These are phyloP conservation scores for Nephrotoma appendiculata DNA, from an alignment of 2,888 invertebrate genomes.

Conservation along the genomic window DNA sequence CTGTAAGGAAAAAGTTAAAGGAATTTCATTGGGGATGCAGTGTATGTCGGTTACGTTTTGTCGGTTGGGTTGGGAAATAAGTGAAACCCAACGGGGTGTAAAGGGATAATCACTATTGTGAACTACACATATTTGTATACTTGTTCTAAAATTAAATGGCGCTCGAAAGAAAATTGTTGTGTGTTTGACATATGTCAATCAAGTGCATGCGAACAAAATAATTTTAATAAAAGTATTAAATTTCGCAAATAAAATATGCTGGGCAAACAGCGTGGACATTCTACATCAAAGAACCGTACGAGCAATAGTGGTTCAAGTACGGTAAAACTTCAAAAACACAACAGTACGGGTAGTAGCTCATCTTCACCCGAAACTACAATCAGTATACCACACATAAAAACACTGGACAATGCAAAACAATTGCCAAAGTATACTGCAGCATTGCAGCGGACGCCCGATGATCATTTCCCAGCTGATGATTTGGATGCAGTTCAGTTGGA, in stretches of 20 bases:
- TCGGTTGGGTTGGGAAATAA: too few species aligned
- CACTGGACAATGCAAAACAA: constrained; percentile 48
- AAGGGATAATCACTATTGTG: not conserved
- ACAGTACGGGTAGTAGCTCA: not conserved
- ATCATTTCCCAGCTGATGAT: constrained; percentile 75
- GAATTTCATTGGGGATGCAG: too few species aligned
- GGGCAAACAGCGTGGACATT: not conserved
- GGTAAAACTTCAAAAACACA: not conserved
- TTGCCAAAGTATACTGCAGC: constrained; percentile 51
- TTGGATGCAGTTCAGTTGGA: constrained; percentile 76
- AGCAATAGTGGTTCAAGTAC: not conserved
- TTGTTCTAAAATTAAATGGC: not conserved
- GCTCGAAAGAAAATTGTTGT: not conserved
- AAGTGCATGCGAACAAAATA: not conserved
- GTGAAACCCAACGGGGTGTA: too few species aligned
- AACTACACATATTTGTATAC: not conserved
- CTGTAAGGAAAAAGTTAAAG: too few species aligned
- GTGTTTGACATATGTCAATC: not conserved
- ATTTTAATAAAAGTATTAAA: not conserved
- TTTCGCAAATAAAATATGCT: not conserved
- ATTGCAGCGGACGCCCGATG: constrained; percentile 51
- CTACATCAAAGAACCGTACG: not conserved
- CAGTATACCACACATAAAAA: constrained; percentile 48
- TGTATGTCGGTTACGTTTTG: too few species aligned
- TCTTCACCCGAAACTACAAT: constrained; percentile 7